Evolutionary conservation across 2,797 vertebrate species (phyloP).

Genomic region (Sebastes alutus): DNA sequence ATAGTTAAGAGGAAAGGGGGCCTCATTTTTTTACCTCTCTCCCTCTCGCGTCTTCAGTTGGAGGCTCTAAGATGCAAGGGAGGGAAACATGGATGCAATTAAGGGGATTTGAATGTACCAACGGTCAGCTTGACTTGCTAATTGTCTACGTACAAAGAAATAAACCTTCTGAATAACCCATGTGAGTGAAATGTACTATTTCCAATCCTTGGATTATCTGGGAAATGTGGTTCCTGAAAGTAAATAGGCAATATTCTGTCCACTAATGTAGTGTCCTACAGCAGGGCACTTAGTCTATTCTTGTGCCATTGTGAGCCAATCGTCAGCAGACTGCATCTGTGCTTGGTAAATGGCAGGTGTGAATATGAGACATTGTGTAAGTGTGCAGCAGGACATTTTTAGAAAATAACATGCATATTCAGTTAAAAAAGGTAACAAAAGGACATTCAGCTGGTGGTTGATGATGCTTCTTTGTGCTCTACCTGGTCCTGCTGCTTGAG

Average conservation of each 20-base stretch:
- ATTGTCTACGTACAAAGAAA: neutral
- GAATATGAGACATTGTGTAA: conserved; percentile 31
- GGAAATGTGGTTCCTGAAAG: neutral
- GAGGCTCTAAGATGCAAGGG: neutral
- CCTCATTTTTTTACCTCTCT: neutral
- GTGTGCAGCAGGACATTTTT: conserved; percentile 43
- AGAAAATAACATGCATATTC: conserved; percentile 32
- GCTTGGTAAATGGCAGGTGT: conserved; percentile 36
- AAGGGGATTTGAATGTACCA: neutral
- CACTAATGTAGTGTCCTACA: neutral
- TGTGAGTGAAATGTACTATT: neutral
- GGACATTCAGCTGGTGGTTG: conserved; percentile 36
- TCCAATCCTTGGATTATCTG: neutral
- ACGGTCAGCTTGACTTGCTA: neutral
- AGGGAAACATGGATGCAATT: neutral
- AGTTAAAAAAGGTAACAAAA: conserved; percentile 5
- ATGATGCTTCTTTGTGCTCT: conserved; percentile 8
- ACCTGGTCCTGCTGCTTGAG: neutral
- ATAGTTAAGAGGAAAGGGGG: neutral
- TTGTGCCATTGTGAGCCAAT: neutral
- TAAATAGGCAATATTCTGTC: neutral
- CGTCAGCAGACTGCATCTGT: conserved; percentile 25
- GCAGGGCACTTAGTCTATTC: neutral
- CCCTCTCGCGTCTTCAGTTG: neutral
- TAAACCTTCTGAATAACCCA: neutral